Evolutionary conservation across 1,140 invertebrate species (phyloP).

Genomic region (Trichonephila clavata): DNA sequence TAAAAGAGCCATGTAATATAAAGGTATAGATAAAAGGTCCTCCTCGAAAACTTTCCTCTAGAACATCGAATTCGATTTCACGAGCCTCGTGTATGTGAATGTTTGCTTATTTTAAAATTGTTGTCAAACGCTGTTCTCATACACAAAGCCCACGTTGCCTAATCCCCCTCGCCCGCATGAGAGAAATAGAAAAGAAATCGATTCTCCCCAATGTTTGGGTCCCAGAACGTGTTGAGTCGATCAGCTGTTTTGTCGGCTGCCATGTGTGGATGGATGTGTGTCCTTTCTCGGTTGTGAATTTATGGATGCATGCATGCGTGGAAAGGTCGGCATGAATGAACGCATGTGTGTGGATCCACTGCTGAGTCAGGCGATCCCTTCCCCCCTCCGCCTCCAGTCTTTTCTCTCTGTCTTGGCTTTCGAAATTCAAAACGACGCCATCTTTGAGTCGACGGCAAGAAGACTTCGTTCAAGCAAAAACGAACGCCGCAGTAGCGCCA

Average conservation of each 20-base stretch:
- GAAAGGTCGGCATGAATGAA: slow-evolving; percentile 73
- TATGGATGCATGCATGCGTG: slow-evolving; percentile 74
- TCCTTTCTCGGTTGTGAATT: slow-evolving; percentile 66
- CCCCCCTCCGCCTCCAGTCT: not conserved
- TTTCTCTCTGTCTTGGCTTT: not conserved
- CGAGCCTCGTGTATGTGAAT: too few species aligned
- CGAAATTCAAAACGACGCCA: slow-evolving; percentile 55
- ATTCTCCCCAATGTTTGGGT: slow-evolving; percentile 61
- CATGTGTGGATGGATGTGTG: slow-evolving; percentile 64
- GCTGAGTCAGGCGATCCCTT: not conserved
- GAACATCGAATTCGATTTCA: too few species aligned
- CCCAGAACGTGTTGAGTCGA: slow-evolving; percentile 59
- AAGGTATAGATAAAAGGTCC: too few species aligned
- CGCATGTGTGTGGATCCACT: slow-evolving; percentile 55
- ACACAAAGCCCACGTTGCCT: too few species aligned
- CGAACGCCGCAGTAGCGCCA: not conserved
- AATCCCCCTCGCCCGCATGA: not conserved
- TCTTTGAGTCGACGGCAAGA: slow-evolving; percentile 40
- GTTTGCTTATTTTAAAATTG: too few species aligned
- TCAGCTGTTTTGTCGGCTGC: slow-evolving; percentile 70
- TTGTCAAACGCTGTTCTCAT: too few species aligned
- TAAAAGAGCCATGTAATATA: too few species aligned
- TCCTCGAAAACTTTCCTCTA: too few species aligned
- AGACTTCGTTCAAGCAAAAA: not conserved
- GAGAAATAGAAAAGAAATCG: slow-evolving; percentile 56